Evolutionary conservation across 2,888 invertebrate species (phyloP).

Genomic region (Aphodius sticticus): DNA sequence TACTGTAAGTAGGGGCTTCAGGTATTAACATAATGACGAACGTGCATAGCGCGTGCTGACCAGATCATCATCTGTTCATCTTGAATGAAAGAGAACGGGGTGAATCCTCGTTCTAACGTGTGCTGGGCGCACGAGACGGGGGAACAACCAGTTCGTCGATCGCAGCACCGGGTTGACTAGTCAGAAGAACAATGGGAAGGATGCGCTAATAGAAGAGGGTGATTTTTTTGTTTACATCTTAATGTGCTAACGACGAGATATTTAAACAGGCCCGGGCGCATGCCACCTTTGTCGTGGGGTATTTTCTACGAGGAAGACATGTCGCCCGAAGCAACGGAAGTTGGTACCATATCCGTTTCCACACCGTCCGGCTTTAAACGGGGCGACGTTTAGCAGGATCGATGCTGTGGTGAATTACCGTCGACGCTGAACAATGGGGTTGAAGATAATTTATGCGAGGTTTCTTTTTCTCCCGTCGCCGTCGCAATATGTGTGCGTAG

Average conservation of each 20-base stretch:
- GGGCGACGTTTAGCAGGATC: slow-evolving; percentile 54
- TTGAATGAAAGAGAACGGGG: slow-evolving; percentile 39
- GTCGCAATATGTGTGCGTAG: neutral
- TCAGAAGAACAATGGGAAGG: slow-evolving; percentile 20
- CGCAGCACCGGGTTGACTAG: slow-evolving; percentile 7
- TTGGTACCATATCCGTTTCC: slow-evolving; percentile 54
- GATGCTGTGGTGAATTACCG: slow-evolving; percentile 54
- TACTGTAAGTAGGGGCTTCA: slow-evolving; percentile 48
- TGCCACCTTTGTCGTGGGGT: neutral
- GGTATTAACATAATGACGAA: slow-evolving; percentile 41
- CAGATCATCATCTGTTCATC: slow-evolving; percentile 55
- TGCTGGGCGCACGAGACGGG: slow-evolving; percentile 17
- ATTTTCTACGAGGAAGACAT: slow-evolving; percentile 15
- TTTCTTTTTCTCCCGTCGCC: neutral
- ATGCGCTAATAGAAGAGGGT: slow-evolving; percentile 4
- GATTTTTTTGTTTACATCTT: slow-evolving; percentile 4
- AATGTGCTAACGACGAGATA: neutral
- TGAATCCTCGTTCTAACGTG: slow-evolving; percentile 13
- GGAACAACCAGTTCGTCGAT: slow-evolving; percentile 7
- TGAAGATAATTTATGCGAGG: neutral
- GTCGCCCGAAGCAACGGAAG: slow-evolving; percentile 49
- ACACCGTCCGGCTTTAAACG: slow-evolving; percentile 49
- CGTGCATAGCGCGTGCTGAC: slow-evolving; percentile 50
- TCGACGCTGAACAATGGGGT: slow-evolving; percentile 52
- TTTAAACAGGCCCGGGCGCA: neutral